Evolutionary conservation across 2,113 vertebrate genomes (phyloP), one percentile per base, ranked within the genome.

Genomic region (Polyodon spathula): DNA sequence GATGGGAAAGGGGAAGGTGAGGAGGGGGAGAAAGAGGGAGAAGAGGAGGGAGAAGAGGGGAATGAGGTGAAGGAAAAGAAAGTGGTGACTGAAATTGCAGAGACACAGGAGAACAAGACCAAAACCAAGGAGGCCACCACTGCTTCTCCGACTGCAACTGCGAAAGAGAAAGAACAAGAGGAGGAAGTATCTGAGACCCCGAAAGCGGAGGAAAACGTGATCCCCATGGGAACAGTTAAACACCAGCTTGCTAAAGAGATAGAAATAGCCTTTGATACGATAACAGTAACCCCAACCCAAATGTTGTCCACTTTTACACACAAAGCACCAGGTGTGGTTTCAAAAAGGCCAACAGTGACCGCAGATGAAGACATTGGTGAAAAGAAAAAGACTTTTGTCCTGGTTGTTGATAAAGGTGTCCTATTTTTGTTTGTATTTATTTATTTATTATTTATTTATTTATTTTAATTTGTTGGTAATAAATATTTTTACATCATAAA

Each of bases 21-120:
- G 66, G 86, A 88, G 0, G 89, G 85, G 0, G 84, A 91, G 61
- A 78, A 85, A n/a, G 90, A 86, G 40, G 90, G 89, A 0, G 88
- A 88, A 52, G 85, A 78, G 12, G 79, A 85, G 5, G 84, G 89
- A 0, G 90, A 93, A 40, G 89, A 93, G 38, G 85, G 78, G 48
- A 80, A 81, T 0, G 85, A 79, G 37, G 87, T 88, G 68, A 86
- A 89, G 61, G 87, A 89, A 40, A 90, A 84, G 68, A 84, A 73
- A 52, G 81, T 56, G 50, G 65, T 4, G 0, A 72, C 74, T 0
- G 79, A 39, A 0, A 46, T 71, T 0, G 5, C 69, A 0, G 71
- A 73, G 57, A 71, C 61, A 0, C 77, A n/a, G 16, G 86, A 86
- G 1, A 67, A 63, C 17, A 68, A 63, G 61, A 70, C 73, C 0